Evolutionary conservation across 2,888 invertebrate genomes (phyloP).

Genomic region (Agonopterix heracliana): DNA sequence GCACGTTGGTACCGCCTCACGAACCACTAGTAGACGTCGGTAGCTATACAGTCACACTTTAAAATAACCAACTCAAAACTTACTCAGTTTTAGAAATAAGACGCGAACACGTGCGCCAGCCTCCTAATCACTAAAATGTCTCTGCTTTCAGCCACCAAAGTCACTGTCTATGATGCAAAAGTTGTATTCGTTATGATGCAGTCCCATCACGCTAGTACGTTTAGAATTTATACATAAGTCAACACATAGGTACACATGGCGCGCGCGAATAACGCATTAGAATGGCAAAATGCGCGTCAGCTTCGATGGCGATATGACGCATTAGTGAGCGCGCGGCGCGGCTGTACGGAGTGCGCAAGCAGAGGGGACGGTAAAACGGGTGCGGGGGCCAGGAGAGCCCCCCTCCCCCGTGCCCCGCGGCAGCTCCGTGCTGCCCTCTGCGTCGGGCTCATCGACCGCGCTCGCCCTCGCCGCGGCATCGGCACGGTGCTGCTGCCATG

Average conservation of each 20-base stretch:
- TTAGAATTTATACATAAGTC: slow-evolving; percentile 35
- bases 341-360: slow-evolving; percentile 59
- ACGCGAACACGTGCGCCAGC: slow-evolving; percentile 58
- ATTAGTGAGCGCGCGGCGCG: slow-evolving; percentile 74
- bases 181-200: neutral
- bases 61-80: slow-evolving; percentile 62
- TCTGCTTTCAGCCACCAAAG: slow-evolving; percentile 48
- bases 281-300: slow-evolving; percentile 50
- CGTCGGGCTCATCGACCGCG: slow-evolving; percentile 73
- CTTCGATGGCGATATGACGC: slow-evolving; percentile 65
- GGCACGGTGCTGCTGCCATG: slow-evolving; percentile 31
- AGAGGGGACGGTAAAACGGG: slow-evolving; percentile 45
- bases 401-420: slow-evolving; percentile 22
- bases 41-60: slow-evolving; percentile 51
- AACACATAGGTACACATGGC: slow-evolving; percentile 69
- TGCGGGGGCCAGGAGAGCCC: slow-evolving; percentile 45
- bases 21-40: slow-evolving; percentile 36
- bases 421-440: slow-evolving; percentile 67
- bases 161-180: slow-evolving; percentile 44
- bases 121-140: slow-evolving; percentile 44
- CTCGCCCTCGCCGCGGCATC: slow-evolving; percentile 46
- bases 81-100: slow-evolving; percentile 48
- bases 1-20: slow-evolving; percentile 35
- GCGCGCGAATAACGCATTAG: slow-evolving; percentile 52
- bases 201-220: slow-evolving; percentile 6